These are phyloP conservation scores for Sciurus carolinensis DNA, from an alignment of 2,797 vertebrate genomes.

Conservation along the genomic window DNA sequence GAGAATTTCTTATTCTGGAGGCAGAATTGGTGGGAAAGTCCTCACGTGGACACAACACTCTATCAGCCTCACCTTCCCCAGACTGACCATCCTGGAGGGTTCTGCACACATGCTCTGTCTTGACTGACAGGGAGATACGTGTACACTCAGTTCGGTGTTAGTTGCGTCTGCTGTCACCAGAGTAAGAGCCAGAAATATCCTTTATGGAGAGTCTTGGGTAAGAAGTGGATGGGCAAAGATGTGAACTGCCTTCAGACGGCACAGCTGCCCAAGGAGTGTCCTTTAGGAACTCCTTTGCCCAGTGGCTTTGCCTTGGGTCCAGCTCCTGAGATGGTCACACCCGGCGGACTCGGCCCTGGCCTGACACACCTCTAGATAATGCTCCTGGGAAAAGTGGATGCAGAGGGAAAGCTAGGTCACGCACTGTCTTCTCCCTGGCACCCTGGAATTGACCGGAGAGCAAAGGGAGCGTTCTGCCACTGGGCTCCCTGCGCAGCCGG, in stretches of 20 bases:
- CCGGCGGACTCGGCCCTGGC: too few species aligned
- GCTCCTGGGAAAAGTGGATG: not conserved
- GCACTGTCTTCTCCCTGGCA: not conserved
- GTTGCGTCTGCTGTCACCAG: not conserved
- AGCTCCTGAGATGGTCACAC: not conserved
- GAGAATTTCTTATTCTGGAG: rapidly evolving
- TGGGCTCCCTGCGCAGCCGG: not conserved
- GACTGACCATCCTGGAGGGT: rapidly evolving
- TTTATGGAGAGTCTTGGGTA: not conserved
- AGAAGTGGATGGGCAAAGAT: too few species aligned
- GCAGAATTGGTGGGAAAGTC: not conserved
- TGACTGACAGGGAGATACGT: not conserved
- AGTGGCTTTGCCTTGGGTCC: not conserved
- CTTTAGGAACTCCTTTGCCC: not conserved
- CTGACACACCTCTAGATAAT: not conserved
- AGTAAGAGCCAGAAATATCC: not conserved
- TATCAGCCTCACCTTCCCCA: rapidly evolving
- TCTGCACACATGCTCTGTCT: rapidly evolving
- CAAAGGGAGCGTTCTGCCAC: not conserved
- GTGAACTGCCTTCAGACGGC: not conserved
- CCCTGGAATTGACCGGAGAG: not conserved
- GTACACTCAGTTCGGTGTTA: not conserved
- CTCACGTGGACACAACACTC: not conserved
- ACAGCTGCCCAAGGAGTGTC: rapidly evolving
- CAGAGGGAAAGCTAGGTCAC: too few species aligned